phyloP scores from a whole-genome alignment of 2,113 vertebrate genomes.

The Anoplopoma fimbria region DNA sequence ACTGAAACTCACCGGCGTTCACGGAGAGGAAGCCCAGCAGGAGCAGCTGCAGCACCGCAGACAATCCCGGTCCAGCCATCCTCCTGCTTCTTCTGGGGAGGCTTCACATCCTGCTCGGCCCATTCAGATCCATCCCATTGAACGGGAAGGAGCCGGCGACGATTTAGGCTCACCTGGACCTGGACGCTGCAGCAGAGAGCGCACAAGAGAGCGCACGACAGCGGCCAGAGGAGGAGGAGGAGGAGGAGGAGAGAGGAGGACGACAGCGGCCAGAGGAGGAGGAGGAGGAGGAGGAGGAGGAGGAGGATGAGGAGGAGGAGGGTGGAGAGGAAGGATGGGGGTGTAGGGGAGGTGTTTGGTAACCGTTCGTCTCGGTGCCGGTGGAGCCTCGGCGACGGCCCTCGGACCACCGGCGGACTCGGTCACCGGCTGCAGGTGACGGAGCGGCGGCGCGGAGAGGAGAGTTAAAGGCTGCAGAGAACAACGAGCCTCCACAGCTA shows the following conservation, averaged over 20 bases:
- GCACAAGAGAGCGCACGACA: conserved; percentile 60
- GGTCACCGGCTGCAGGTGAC: conserved; percentile 22
- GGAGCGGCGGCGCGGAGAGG: conserved; percentile 30
- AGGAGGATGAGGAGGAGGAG: background rate
- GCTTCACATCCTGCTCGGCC: conserved; percentile 82
- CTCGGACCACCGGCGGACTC: conserved; percentile 7
- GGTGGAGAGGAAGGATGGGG: too few species aligned
- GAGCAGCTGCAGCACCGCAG: conserved; percentile 72
- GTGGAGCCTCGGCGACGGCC: conserved; percentile 11
- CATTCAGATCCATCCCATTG: conserved; percentile 79
- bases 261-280: conserved; percentile 12
- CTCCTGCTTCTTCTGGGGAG: conserved; percentile 79
- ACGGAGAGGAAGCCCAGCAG: conserved; percentile 80
- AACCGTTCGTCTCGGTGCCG: conserved; percentile 21
- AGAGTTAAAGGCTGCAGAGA: conserved; percentile 69
- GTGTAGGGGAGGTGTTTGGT: conserved; percentile 3
- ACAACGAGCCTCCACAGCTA: conserved; percentile 55
- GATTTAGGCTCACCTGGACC: conserved; percentile 60
- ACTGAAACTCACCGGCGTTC: conserved; percentile 80
- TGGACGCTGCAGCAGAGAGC: conserved; percentile 65
- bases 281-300: background rate
- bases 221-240: background rate
- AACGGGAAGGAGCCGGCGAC: conserved; percentile 37
- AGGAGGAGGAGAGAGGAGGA: background rate
- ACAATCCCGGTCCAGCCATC: conserved; percentile 79